Evolutionary conservation across 1,140 invertebrate genomes (phyloP).

Genomic region (Brachionus koreanus): DNA sequence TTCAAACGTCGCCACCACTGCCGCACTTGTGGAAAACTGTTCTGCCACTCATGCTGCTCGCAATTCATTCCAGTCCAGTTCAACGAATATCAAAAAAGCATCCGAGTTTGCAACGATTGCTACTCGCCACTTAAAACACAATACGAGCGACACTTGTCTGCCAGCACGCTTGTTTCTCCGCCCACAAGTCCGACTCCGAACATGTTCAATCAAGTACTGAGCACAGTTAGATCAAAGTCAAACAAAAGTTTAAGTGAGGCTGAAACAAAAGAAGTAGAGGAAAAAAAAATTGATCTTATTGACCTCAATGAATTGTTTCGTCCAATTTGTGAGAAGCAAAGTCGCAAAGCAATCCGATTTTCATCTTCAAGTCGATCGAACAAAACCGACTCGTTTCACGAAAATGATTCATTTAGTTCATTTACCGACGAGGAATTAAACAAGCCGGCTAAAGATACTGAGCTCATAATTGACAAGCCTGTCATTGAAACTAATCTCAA

Average conservation of each 20-base stretch:
- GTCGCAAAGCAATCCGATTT: background rate
- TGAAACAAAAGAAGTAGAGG: background rate
- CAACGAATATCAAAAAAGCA: background rate
- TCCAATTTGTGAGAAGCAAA: background rate
- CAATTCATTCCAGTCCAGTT: conserved; percentile 1
- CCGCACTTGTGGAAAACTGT: conserved; percentile 36
- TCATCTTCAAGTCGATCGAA: background rate
- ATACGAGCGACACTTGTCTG: background rate
- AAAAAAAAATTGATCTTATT: background rate
- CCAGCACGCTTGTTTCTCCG: background rate
- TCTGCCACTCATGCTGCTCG: background rate
- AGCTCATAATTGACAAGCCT: background rate
- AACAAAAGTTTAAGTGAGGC: background rate
- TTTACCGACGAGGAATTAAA: background rate
- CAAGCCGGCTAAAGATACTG: background rate
- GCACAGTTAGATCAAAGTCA: background rate
- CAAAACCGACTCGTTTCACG: background rate
- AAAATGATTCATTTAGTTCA: conserved; percentile 4
- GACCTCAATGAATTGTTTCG: conserved; percentile 1
- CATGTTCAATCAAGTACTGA: background rate
- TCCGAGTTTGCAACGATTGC: conserved; percentile 17
- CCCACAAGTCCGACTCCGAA: background rate
- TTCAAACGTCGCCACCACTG: conserved; percentile 36
- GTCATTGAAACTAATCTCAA: background rate
- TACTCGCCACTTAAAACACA: background rate